Evolutionary conservation across 2,113 vertebrate species (phyloP).

Genomic region (Erpornis zantholeuca): DNA sequence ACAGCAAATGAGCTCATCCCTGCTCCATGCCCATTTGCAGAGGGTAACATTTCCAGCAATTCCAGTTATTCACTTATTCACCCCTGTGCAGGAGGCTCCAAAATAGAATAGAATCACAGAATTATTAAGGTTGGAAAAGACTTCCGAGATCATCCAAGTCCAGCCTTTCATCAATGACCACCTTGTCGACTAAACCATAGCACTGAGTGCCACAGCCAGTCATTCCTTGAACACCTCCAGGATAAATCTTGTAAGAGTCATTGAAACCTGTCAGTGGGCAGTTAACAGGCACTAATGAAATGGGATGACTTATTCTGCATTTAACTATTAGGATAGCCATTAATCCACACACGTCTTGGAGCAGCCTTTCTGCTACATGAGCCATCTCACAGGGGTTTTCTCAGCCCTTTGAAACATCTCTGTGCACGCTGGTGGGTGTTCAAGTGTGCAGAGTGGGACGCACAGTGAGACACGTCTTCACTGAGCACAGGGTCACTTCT

Average conservation of each 20-base stretch:
- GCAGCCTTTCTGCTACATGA: background rate
- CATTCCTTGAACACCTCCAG: background rate
- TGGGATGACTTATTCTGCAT: background rate
- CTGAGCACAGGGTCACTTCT: background rate
- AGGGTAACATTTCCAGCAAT: background rate
- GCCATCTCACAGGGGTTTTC: background rate
- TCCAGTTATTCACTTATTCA: background rate
- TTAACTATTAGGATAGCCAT: background rate
- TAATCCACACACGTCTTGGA: background rate
- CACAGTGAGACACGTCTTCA: background rate
- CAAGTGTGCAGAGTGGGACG: background rate
- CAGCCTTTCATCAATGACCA: background rate
- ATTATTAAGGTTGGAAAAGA: background rate
- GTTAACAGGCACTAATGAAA: background rate
- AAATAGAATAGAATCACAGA: background rate
- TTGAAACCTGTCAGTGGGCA: background rate
- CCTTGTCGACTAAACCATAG: background rate
- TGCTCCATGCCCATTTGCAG: background rate
- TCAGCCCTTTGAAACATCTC: background rate
- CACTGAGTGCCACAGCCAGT: background rate
- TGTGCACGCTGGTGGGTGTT: background rate
- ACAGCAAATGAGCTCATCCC: background rate
- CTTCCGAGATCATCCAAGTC: rapidly evolving
- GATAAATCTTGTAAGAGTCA: background rate
- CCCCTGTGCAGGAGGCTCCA: background rate